These are phyloP conservation scores for Ctenosaura bakeri DNA, from an alignment of 2,797 vertebrate genomes.

Conservation along the genomic window DNA sequence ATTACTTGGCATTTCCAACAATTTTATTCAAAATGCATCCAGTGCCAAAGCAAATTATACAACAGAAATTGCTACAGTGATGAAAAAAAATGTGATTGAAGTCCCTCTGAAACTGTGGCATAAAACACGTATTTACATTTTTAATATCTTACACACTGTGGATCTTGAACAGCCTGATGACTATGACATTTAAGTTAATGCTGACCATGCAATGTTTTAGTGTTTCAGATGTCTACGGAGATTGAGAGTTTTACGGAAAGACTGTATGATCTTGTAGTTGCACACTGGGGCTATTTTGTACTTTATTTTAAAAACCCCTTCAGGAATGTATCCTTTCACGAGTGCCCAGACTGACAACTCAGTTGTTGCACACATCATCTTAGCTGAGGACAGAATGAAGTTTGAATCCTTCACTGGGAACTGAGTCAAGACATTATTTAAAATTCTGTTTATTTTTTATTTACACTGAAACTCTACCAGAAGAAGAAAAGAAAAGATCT, in stretches of 20 bases:
- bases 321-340: conserved; percentile 35
- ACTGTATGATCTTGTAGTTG: background rate
- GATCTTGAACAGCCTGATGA: background rate
- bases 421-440: conserved; percentile 27
- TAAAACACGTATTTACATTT: background rate
- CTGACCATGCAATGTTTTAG: accelerated
- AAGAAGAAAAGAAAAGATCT: conserved; percentile 34
- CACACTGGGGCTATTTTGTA: conserved; percentile 3
- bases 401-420: conserved; percentile 45
- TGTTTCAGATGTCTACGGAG: conserved; percentile 4
- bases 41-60: background rate
- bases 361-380: conserved; percentile 43
- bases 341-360: conserved; percentile 33
- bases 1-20: background rate
- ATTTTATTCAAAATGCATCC: background rate
- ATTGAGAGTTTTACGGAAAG: background rate
- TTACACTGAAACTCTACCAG: conserved; percentile 22
- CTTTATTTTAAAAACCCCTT: conserved; percentile 29
- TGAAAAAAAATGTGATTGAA: conserved; percentile 20
- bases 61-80: background rate
- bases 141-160: conserved; percentile 14
- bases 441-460: conserved; percentile 56
- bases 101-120: conserved; percentile 32
- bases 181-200: conserved; percentile 26
- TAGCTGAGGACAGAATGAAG: conserved; percentile 32